Evolutionary conservation across 2,797 vertebrate species (phyloP), one percentile per base, ranked within the genome.

Genomic region (Rhinella marina): DNA sequence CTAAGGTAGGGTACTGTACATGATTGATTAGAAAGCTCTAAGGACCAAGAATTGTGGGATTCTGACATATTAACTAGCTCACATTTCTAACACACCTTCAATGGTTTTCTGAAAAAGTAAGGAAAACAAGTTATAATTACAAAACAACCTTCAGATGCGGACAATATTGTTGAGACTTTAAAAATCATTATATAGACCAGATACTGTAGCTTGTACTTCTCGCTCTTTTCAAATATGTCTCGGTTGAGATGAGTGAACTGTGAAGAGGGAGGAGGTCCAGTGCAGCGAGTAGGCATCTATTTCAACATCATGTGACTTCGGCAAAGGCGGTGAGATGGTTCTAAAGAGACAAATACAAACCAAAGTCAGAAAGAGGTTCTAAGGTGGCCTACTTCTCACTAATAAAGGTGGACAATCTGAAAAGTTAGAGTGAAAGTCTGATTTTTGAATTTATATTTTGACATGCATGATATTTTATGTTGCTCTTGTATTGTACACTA

Each of bases 231-330:
- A 93, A 93, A 93, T 93, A 94, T 91, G 91, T 94, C 95, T 93
- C 90, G 91, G 94, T 94, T 95, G 96, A 92, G 91, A 91, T 87
- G 97, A 93, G 91, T 96, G 97, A 93, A 96, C 92, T 85, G 97
- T 97, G 95, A 97, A 98, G 93, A 98, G 95, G 82, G 97, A 97
- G 92, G 98, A 98, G 84, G 98, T 97, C 97, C 98, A 98, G 82
- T 98, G 98, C 90, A 97, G 96, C 89, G 97, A 96, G 94, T 95
- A 95, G 50, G 95, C 96, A 14, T 96, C 95, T 64, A 95, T 96
- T n/a, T 98, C 97, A 94, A 95, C 95, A 96, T 99, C 98, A 99
- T 99, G 98, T 99, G 97, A 99, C 97, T 95, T 99, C 98, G 90
- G 98, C 96, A 93, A 99, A 99, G 96, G 97, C 94, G 68, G 94